Base-by-base conservation (phyloP, 2,888 invertebrate genomes). In the Cerastis rubricosa region DNA sequence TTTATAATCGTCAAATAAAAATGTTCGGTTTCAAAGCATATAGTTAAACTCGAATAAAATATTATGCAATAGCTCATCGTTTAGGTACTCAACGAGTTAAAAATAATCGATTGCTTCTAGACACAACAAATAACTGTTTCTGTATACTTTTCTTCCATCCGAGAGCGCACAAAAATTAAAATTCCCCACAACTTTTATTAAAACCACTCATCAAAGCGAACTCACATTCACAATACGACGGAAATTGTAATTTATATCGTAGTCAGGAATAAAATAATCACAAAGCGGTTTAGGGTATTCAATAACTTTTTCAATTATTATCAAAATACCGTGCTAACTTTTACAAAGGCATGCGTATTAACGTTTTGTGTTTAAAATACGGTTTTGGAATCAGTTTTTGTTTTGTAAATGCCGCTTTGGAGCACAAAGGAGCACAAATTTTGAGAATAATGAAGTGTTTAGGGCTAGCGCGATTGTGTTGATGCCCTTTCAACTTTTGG, bases 241-340 rank as follows among this genome's bases (percentile, higher is more conserved):
- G 64, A 79, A 83, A 82, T 77, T 75, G 75, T 82, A 80, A 81
- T 87, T 76, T 81, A 83, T 84, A 79, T 79, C 77, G 57, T 74
- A 78, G 74, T 74, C 69, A 67, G 69, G 35, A 73, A 80, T 80
- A 80, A 82, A 86, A 78, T 72, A 83, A 69, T 74, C 76, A 75
- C 67, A 83, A 86, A 88, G 81, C 87, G 81, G 89, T 89, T 90
- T 74, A 78, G 77, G 81, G 82, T 80, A 89, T 89, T 90, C 91
- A 90, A 91, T 90, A 91, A 92, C 89, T 91, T 92, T 91, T 92
- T 90, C 89, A 91, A 92, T 92, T 92, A 92, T 89, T 88, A 89
- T 85, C 84, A 89, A 89, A 88, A 88, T 88, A 84, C 71, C 51
- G 22, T 74, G n/a, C 35, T 35, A 89, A 91, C 88, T 91, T 89